Conservation (phyloP, 2,888 invertebrate species). For the Odontothrips loti region DNA sequence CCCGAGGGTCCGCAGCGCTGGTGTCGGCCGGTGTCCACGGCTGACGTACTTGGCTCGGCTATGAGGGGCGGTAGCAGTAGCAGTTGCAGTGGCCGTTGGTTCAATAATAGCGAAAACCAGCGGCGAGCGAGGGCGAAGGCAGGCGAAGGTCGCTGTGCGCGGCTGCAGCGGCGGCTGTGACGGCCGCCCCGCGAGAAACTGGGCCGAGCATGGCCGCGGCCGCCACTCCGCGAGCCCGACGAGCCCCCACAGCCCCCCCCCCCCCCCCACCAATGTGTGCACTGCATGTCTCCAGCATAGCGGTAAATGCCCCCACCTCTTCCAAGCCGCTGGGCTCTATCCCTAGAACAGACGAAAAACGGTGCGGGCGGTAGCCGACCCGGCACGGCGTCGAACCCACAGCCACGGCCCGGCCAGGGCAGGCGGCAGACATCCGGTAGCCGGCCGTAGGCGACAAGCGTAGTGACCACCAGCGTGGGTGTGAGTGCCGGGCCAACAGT, state of each 20-base stretch:
- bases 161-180: neutral
- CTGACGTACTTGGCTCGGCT: no score
- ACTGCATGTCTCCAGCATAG: neutral
- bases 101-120: neutral
- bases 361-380: neutral
- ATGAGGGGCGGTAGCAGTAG: neutral
- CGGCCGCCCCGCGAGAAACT: neutral
- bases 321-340: no score
- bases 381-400: neutral
- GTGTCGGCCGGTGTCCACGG: no score
- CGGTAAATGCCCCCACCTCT: neutral
- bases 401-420: neutral
- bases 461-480: no score
- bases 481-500: no score
- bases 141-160: neutral
- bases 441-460: no score
- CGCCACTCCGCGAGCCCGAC: neutral
- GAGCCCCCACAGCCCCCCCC: neutral
- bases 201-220: neutral
- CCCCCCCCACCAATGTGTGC: neutral
- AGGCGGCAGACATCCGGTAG: neutral
- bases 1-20: no score
- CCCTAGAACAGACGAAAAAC: neutral
- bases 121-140: neutral
- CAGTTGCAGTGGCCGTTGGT: neutral